phyloP scores from a whole-genome alignment of 2,888 invertebrate species.

The Autographa pulchrina region DNA sequence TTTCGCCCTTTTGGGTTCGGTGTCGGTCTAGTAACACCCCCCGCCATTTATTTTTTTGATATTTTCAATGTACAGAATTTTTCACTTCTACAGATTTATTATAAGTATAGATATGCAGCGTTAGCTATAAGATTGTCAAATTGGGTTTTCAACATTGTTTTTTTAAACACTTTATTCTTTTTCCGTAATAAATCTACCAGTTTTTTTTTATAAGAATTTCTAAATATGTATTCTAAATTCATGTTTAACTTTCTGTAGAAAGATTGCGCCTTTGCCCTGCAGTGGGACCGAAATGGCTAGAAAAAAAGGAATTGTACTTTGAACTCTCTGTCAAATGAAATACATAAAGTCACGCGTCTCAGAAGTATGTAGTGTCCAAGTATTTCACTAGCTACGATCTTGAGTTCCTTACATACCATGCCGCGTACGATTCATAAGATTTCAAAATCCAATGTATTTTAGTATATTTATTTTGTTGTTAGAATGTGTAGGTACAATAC shows the following conservation, averaged over 20 bases:
- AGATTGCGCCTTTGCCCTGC: not conserved
- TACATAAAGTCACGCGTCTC: slow-evolving; percentile 3
- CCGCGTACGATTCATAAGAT: not conserved
- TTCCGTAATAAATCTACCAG: not conserved
- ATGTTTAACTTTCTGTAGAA: not conserved
- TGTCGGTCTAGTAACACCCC: too few species aligned
- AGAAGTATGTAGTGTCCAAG: not conserved
- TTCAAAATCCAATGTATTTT: slow-evolving; percentile 1
- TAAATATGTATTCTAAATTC: too few species aligned
- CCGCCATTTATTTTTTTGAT: too few species aligned
- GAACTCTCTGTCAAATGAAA: not conserved
- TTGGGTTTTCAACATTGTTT: not conserved
- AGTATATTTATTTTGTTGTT: too few species aligned
- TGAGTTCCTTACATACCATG: not conserved
- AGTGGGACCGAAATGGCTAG: too few species aligned
- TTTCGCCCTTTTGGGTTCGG: too few species aligned
- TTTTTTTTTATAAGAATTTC: not conserved
- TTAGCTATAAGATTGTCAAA: not conserved
- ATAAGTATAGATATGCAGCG: too few species aligned
- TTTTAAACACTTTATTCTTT: not conserved
- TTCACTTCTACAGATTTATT: too few species aligned
- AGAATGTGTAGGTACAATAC: too few species aligned
- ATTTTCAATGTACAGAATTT: too few species aligned
- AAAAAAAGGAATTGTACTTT: not conserved
- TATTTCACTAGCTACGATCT: not conserved